Conservation (phyloP, 2,888 invertebrate species). For the Limnephilus lunatus region DNA sequence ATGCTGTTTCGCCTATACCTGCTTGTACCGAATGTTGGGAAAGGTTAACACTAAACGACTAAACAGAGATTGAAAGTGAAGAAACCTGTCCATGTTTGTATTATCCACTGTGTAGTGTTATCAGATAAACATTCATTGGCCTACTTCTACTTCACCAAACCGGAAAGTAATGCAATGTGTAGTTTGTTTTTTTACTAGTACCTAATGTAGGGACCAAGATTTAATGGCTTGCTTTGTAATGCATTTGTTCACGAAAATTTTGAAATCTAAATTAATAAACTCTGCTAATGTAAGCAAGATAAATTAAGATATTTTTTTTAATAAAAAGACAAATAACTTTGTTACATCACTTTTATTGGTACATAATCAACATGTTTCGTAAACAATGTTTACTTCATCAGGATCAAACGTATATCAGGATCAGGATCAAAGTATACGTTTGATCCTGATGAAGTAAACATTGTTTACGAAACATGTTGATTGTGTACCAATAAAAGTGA, state of each 20-base stretch:
- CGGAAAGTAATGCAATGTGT: not conserved
- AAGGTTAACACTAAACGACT: conserved; percentile 13
- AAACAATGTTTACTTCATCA: too few species aligned
- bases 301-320: not conserved
- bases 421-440: too few species aligned
- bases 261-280: not conserved
- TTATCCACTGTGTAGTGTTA: not conserved
- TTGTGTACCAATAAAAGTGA: too few species aligned
- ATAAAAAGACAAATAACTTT: too few species aligned
- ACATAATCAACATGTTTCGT: too few species aligned
- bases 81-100: conserved; percentile 18
- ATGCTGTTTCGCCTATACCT: not conserved
- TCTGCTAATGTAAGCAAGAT: not conserved
- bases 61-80: conserved; percentile 19
- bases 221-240: not conserved
- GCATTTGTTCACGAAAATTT: not conserved
- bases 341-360: too few species aligned
- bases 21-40: not conserved
- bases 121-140: not conserved
- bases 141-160: not conserved
- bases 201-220: not conserved
- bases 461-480: too few species aligned
- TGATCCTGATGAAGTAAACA: too few species aligned
- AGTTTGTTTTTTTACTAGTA: not conserved
- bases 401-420: too few species aligned